Evolutionary conservation across 2,888 invertebrate genomes (phyloP), one percentile per base, ranked within the genome.

Genomic region (Lepidochitona cinerea): DNA sequence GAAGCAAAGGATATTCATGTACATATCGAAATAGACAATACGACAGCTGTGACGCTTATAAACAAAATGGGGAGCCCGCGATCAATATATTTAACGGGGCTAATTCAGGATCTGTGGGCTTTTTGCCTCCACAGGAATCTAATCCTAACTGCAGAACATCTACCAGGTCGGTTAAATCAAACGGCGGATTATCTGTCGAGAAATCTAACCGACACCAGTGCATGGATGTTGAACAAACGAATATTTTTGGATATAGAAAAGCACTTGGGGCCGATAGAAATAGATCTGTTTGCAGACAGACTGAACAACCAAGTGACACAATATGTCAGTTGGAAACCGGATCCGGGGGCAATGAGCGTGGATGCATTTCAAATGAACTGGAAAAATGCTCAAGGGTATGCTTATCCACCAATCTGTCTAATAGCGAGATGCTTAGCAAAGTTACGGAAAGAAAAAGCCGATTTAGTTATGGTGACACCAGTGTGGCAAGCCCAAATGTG

Each of bases 101-200:
- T n/a, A n/a, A n/a, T n/a, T n/a, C n/a, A n/a, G n/a, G n/a, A n/a
- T n/a, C n/a, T n/a, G n/a, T n/a, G n/a, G n/a, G n/a, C n/a, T n/a
- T n/a, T n/a, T n/a, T n/a, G n/a, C n/a, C n/a, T n/a, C n/a, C n/a
- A n/a, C n/a, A n/a, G n/a, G n/a, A n/a, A n/a, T n/a, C n/a, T n/a
- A n/a, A n/a, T n/a, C n/a, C n/a, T n/a, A n/a, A n/a, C n/a, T n/a
- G n/a, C n/a, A n/a, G n/a, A n/a, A n/a, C n/a, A n/a, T n/a, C n/a
- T n/a, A n/a, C n/a, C n/a, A n/a, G n/a, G n/a, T n/a, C n/a, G n/a
- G n/a, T n/a, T n/a, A n/a, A n/a, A n/a, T n/a, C n/a, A n/a, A n/a
- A n/a, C n/a, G 41, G 76, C 76, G 36, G 77, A 78, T 74, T 74
- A 52, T 41, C 72, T 37, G 32, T 75, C 77, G n/a, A 74, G 77